Evolutionary conservation across 2,888 invertebrate species (phyloP), one percentile per base, ranked within the genome.

Genomic region (Tinea semifulvella): DNA sequence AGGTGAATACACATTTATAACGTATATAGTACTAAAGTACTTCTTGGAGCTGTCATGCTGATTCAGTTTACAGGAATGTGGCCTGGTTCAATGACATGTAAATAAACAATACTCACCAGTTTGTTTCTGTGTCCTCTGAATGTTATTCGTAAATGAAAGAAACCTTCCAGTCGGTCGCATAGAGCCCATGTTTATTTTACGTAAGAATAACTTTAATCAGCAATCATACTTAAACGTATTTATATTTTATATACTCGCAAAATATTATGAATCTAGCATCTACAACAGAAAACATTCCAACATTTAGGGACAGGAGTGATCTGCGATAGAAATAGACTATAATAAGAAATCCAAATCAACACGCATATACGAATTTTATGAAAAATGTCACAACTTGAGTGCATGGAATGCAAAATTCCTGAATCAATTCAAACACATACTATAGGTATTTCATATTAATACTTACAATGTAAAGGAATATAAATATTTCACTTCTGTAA

Each of bases 161-260:
- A 85, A 85, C 58, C 85, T 71, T 61, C 84, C 84, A 50, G 82
- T 81, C 56, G 85, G 85, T 59, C 85, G 83, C 75, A 85, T 81
- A 55, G 85, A 85, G 59, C 85, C 85, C 85, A 85, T 85, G 55
- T 65, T 73, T 55, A 57, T 57, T 57, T 47, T 14, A 31, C 17
- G 20, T 31, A 16, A 38, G 38, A 38, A 18, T 19, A 36, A 36
- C 11, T 11, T 8, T 22, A 13, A 40, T 22, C 11, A 17, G 6
- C 20, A 11, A 22, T 2, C 22, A 40, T 40, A 40, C 20, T 22
- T 22, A 7, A 7, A 2, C 7, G n/a, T 18, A 40, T 13, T 40
- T 20, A 7, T 40, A 13, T 22, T 22, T 11, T 19, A 7, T 18
- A n/a, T 40, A 40, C 40, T 22, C 17, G 18, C 14, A 19, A 40